Percentiles rank a stretch among this genome's conserved stretches.
Evolutionary conservation across 2,888 invertebrate species (phyloP).

Genomic region (Apodemia mormo): DNA sequence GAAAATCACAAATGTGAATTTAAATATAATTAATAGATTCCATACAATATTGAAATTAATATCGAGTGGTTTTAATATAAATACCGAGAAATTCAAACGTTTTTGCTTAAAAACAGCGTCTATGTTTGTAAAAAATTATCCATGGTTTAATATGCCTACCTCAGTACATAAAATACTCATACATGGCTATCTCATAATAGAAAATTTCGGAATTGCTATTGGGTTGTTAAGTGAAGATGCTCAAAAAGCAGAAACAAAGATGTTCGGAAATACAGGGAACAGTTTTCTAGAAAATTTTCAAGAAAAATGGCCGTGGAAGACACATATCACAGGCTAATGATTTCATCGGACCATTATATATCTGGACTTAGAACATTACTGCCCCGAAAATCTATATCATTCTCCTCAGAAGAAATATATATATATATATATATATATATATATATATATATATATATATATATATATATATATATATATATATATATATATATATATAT

Average conservation of each 20-base stretch:
- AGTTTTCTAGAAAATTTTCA: conserved; percentile 13
- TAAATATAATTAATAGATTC: conserved; percentile 25
- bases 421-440: too few species aligned
- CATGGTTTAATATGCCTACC: conserved; percentile 18
- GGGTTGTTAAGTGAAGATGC: conserved; percentile 18
- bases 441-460: too few species aligned
- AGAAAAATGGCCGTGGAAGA: conserved; percentile 16
- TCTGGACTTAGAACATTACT: conserved; percentile 11
- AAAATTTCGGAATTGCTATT: conserved; percentile 13
- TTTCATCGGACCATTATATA: conserved; percentile 7
- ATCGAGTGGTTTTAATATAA: conserved; percentile 19
- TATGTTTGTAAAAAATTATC: conserved; percentile 12
- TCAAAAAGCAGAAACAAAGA: conserved; percentile 29
- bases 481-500: too few species aligned
- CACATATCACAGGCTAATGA: conserved; percentile 2
- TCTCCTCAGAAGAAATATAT: not conserved
- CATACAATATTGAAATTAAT: conserved; percentile 27
- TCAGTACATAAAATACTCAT: conserved; percentile 11
- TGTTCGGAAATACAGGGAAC: conserved; percentile 19
- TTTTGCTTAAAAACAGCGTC: conserved; percentile 10
- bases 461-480: too few species aligned
- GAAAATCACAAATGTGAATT: conserved; percentile 28
- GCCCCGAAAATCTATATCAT: not conserved
- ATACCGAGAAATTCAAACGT: conserved; percentile 13
- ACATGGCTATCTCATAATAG: conserved; percentile 8